Evolutionary conservation across 2,888 invertebrate species (phyloP).

Genomic region (Melipona bicolor): DNA sequence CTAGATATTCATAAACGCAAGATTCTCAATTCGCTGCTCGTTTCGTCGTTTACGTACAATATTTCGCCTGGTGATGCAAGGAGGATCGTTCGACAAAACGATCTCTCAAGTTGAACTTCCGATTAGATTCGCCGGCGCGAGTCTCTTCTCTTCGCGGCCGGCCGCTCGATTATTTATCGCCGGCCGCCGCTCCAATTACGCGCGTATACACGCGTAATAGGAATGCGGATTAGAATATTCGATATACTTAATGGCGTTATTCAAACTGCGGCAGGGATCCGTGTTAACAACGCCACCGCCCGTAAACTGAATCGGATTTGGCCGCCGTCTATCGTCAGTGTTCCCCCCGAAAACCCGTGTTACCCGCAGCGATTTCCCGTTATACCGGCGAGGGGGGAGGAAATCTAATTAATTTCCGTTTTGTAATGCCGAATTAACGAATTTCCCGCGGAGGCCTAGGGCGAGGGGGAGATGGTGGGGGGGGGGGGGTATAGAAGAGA

Average conservation of each 20-base stretch:
- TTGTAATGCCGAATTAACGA: conserved; percentile 23
- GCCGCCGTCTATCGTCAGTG: neutral
- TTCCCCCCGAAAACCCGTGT: neutral
- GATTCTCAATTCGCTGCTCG: too few species aligned
- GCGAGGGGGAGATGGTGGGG: too few species aligned
- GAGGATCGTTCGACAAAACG: too few species aligned
- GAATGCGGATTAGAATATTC: neutral
- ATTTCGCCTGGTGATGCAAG: too few species aligned
- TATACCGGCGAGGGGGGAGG: neutral
- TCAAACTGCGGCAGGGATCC: neutral
- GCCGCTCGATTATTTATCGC: neutral
- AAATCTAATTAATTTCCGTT: conserved; percentile 35
- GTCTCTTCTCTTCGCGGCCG: too few species aligned
- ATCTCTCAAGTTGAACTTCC: too few species aligned
- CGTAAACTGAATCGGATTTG: conserved; percentile 13
- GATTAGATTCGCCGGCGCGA: too few species aligned
- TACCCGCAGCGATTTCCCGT: conserved; percentile 3
- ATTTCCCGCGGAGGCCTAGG: conserved; percentile 6
- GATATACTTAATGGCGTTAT: neutral
- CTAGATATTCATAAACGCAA: too few species aligned
- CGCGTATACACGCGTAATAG: neutral
- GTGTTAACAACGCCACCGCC: neutral
- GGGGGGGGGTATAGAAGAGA: too few species aligned
- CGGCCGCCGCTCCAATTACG: neutral
- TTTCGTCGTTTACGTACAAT: too few species aligned